A percentile compares a stretch with the other conserved stretches of the same genome.
phyloP scores from a whole-genome alignment of 1,140 invertebrate genomes.

The Rhopalosiphum maidis region DNA sequence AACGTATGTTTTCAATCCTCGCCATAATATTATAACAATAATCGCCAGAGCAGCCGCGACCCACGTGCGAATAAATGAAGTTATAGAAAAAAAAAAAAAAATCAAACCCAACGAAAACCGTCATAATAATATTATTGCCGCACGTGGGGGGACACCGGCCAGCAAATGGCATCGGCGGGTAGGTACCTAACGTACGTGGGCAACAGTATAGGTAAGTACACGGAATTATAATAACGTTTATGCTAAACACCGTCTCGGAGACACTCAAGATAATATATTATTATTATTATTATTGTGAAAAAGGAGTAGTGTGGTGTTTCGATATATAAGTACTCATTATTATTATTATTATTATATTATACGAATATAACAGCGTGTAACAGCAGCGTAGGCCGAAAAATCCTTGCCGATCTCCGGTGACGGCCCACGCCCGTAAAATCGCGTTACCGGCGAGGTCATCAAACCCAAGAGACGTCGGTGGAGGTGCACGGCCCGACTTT shows the following conservation, averaged over 20 bases:
- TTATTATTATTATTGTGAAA: background rate
- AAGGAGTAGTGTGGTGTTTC: background rate
- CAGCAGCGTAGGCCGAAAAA: conserved; percentile 51
- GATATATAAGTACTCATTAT: background rate
- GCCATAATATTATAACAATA: background rate
- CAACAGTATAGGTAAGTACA: background rate
- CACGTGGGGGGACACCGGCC: background rate
- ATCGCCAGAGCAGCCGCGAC: background rate
- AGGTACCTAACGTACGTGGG: background rate
- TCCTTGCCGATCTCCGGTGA: conserved; percentile 51
- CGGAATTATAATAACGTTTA: background rate
- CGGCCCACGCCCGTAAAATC: conserved; percentile 13
- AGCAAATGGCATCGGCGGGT: background rate
- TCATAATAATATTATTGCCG: background rate
- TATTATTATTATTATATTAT: background rate
- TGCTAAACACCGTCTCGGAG: background rate
- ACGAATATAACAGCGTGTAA: background rate
- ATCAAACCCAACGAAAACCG: background rate
- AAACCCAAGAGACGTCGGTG: background rate
- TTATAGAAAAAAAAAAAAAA: background rate
- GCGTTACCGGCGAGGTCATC: conserved; percentile 39
- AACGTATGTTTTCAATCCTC: background rate
- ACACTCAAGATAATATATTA: background rate
- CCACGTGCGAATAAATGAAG: conserved; percentile 35
- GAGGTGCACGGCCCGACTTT: background rate